Base-by-base conservation (phyloP, 2,113 vertebrate species). In the Urocynchramus pylzowi region DNA sequence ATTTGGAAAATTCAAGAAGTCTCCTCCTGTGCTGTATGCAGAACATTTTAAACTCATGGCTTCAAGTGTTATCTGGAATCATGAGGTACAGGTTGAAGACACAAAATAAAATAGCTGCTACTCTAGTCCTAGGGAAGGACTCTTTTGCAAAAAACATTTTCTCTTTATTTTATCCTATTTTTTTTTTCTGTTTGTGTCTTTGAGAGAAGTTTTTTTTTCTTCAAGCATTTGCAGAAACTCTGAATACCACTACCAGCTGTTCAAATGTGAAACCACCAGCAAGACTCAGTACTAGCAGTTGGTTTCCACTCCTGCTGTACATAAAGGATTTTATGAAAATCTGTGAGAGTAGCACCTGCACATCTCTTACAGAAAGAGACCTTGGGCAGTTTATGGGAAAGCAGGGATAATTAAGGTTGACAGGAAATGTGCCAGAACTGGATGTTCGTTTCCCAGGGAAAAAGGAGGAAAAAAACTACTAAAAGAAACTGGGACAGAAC, bases 381-480 rank as follows among this genome's bases (percentile, higher is more conserved):
- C 28, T 65, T 59, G 47, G 81, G 71, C 47, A 63, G 67, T 94
- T 80, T 56, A 31, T 83, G 71, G 68, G 90, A 93, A 69, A 94
- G 52, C 47, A 75, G 70, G 88, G 88, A 84, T 96, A 89, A 92
- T 84, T 95, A 88, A 96, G 85, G 85, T 56, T 83, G 41, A 68
- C 85, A 88, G 93, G 90, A 96, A 94, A 78, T 52, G 21, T 86
- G 68, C 95, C 92, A 94, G 92, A 95, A 94, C 93, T 94, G 68
- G 64, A 90, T 93, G 93, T 96, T 90, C 31, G 0, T 94, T 97
- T 96, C 90, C 93, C 88, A 93, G 76, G 88, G 74, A 68, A 86
- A 79, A 91, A 83, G 8, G 13, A 31, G 7, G 3, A 60, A 67
- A 45, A 47, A 18, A 9, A 52, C 69, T 78, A 16, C 89, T 64